Conservation (phyloP, 2,797 vertebrate genomes). For the Falco concolor region DNA sequence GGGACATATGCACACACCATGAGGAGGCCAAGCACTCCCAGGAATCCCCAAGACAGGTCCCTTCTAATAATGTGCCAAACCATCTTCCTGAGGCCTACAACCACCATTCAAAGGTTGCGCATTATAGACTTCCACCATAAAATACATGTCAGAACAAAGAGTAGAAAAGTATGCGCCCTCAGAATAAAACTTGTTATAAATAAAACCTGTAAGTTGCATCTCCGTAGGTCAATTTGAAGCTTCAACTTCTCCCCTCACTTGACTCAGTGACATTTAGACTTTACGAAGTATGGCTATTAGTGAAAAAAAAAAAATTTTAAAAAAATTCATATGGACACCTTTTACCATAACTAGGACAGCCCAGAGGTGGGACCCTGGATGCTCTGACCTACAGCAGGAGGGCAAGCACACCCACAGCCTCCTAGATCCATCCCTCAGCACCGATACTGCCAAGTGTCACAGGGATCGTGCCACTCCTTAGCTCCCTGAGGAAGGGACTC, state of each 20-base stretch:
- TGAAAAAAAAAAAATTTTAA: not conserved
- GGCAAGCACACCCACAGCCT: not conserved
- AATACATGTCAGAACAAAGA: not conserved
- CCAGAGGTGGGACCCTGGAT: not conserved
- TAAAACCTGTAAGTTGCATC: not conserved
- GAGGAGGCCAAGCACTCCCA: not conserved
- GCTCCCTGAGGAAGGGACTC: not conserved
- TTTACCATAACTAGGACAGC: not conserved
- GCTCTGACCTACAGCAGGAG: not conserved
- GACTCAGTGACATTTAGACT: not conserved
- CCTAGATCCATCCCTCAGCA: not conserved
- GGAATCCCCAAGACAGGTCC: not conserved
- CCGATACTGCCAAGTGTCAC: not conserved
- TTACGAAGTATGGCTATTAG: not conserved
- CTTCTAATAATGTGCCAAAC: not conserved
- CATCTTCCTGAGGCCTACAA: not conserved
- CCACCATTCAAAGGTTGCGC: not conserved
- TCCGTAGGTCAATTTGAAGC: not conserved
- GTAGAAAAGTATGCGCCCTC: not conserved
- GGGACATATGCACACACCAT: rapidly evolving
- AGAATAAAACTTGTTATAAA: not conserved
- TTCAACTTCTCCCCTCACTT: not conserved
- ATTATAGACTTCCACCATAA: not conserved
- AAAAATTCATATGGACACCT: not conserved
- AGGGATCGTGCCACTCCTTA: rapidly evolving